Evolutionary conservation across 2,113 vertebrate genomes (phyloP).

Genomic region (Nyctereutes procyonoides): DNA sequence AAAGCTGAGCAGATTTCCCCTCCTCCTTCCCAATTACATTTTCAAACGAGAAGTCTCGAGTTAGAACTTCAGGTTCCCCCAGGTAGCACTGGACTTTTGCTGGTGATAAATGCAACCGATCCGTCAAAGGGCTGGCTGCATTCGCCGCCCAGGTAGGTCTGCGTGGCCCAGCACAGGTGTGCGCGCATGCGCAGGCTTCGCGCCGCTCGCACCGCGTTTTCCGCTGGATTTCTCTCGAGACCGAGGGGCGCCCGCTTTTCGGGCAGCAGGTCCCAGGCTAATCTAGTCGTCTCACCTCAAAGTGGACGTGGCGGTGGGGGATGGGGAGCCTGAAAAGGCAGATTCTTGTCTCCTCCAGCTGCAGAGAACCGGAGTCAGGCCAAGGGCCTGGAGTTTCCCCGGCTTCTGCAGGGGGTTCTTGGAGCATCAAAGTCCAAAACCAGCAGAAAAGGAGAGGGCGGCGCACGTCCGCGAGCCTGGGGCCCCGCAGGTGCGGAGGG

Average conservation of each 20-base stretch:
- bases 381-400: background rate
- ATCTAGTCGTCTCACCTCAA: background rate
- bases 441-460: background rate
- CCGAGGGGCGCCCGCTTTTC: background rate
- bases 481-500: no score
- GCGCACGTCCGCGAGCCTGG: no score
- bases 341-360: background rate
- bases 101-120: background rate
- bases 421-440: background rate
- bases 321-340: background rate
- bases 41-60: background rate
- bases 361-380: background rate
- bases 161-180: no score
- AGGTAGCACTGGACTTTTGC: background rate
- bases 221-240: background rate
- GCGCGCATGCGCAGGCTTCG: background rate
- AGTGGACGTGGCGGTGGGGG: no score
- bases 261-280: background rate
- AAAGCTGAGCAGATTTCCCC: background rate
- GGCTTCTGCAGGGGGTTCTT: background rate
- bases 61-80: no score
- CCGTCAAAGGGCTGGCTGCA: no score
- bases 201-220: background rate
- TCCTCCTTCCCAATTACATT: background rate
- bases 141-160: no score